Evolutionary conservation across 2,797 vertebrate genomes (phyloP).

Genomic region (Betta splendens): DNA sequence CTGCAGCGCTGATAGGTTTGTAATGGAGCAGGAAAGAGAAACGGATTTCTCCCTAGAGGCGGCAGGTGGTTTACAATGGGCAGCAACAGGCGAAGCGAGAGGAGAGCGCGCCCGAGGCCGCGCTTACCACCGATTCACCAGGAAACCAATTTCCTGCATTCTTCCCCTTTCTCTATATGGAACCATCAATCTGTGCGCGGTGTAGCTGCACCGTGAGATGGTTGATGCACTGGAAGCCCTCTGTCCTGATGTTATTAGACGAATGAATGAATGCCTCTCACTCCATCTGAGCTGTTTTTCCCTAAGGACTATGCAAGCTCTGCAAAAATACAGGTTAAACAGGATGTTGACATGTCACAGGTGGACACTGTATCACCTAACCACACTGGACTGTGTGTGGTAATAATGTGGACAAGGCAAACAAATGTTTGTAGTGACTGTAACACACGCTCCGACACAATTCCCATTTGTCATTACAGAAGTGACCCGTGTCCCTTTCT

Average conservation of each 20-base stretch:
- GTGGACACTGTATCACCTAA: too few species aligned
- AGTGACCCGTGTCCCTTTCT: not conserved
- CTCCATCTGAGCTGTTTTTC: too few species aligned
- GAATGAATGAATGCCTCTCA: too few species aligned
- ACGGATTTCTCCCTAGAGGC: conserved; percentile 19
- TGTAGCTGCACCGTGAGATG: not conserved
- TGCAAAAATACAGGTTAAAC: not conserved
- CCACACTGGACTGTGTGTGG: not conserved
- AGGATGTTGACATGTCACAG: not conserved
- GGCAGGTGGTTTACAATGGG: conserved; percentile 40
- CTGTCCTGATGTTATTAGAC: too few species aligned
- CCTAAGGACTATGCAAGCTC: too few species aligned
- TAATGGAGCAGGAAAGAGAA: conserved; percentile 21
- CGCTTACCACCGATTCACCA: conserved; percentile 36
- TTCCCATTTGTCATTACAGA: not conserved
- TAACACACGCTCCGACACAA: too few species aligned
- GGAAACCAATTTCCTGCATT: conserved; percentile 41
- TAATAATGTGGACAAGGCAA: not conserved
- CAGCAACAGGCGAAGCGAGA: conserved; percentile 31
- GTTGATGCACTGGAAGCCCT: conserved; percentile 14
- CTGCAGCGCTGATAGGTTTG: conserved; percentile 26
- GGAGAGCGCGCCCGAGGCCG: conserved; percentile 9
- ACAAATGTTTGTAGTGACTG: not conserved
- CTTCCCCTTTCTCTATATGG: conserved; percentile 11
- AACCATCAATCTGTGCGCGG: conserved; percentile 17